Evolutionary conservation across 2,797 vertebrate species (phyloP).

Genomic region (Xenentodon cancila): DNA sequence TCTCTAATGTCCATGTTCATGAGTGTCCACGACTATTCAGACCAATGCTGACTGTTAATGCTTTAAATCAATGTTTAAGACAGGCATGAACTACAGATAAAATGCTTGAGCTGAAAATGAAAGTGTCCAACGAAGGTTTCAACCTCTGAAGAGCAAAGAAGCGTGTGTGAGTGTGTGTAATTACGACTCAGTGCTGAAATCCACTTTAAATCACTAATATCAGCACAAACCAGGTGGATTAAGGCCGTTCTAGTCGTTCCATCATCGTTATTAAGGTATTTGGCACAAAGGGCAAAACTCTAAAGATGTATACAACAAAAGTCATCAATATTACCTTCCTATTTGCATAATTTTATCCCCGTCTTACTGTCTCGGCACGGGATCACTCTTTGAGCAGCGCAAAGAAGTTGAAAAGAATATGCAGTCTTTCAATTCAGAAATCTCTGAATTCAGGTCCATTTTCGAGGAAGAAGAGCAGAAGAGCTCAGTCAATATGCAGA

Average conservation of each 20-base stretch:
- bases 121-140: no score
- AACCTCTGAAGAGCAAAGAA: neutral
- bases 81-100: no score
- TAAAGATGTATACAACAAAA: constrained; percentile 30
- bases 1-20: constrained; percentile 1
- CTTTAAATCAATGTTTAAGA: no score
- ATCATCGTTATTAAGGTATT: constrained; percentile 50
- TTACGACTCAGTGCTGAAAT: constrained; percentile 11
- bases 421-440: no score
- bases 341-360: constrained; percentile 7
- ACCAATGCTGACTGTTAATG: neutral
- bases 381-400: neutral
- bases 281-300: constrained; percentile 5
- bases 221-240: constrained; percentile 45
- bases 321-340: constrained; percentile 27
- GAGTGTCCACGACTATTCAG: neutral
- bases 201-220: constrained; percentile 45
- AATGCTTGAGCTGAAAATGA: no score
- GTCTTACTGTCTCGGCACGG: neutral
- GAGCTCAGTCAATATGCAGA: no score
- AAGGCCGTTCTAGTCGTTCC: constrained; percentile 37
- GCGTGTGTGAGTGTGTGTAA: neutral
- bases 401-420: no score
- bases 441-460: no score
- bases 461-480: no score